Base-by-base conservation (phyloP, 2,888 invertebrate genomes). In the Coenonympha glycerion region DNA sequence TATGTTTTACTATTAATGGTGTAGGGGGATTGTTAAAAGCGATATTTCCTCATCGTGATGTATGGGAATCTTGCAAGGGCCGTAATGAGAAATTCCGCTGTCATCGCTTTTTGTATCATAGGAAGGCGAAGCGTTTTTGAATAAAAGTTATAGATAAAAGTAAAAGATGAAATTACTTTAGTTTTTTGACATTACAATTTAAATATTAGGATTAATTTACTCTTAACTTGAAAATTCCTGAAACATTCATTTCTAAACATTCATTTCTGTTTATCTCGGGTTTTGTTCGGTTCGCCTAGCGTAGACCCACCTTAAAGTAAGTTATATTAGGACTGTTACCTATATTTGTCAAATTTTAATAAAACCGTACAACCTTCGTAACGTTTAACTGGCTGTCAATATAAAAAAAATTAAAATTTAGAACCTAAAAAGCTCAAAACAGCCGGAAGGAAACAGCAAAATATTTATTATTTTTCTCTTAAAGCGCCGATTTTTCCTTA, bases 1-100 rank as follows among this genome's bases (percentile, higher is more conserved):
- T 75, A 64, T 71, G 65, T 69, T 58, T 58, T 61, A 69, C 74
- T 78, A 79, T 82, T 79, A 79, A 77, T 75, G 75, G 73, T 72
- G 63, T 66, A 66, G 66, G 63, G 73, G 76, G 75, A 71, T 74
- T 72, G 77, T 77, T 74, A 74, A 79, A 80, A 76, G 79, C 81
- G 69, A 82, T 81, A 81, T 83, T 83, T 82, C 73, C 72, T 71
- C 79, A 79, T 79, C 74, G 77, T 83, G 83, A 84, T 80, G 69
- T 82, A 84, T 82, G 73, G 72, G 75, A 69, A 79, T 76, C 79
- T 83, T 73, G 76, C 72, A 71, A 73, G 61, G 67, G 71, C 75
- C 62, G 77, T 84, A 85, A 85, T 85, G 84, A 84, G 84, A 85
- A 85, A 84, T 85, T 84, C 84, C 83, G 68, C 71, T 82, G 84